phyloP scores from a whole-genome alignment of 2,797 vertebrate genomes.

The Manis crassicaudata region DNA sequence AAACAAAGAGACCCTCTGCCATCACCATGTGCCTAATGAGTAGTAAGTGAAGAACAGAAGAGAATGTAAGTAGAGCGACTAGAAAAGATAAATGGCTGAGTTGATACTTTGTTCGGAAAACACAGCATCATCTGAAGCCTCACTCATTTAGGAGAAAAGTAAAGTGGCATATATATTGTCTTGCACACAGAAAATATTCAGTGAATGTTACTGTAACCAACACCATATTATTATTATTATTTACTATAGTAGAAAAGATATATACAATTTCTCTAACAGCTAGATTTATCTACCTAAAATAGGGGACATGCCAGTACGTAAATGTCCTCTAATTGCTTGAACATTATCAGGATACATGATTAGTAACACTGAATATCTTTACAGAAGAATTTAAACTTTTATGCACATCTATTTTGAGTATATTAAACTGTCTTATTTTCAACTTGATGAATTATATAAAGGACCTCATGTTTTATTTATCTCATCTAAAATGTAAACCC shows the following conservation, averaged over 20 bases:
- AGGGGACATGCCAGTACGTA: background rate
- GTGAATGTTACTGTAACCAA: background rate
- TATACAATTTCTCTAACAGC: background rate
- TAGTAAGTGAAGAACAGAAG: background rate
- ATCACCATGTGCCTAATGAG: background rate
- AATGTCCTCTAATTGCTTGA: background rate
- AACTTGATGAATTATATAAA: slow-evolving; percentile 34
- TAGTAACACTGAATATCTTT: background rate
- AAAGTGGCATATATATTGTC: background rate
- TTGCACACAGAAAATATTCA: background rate
- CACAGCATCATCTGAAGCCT: background rate
- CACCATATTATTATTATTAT: background rate
- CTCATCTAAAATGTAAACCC: slow-evolving; percentile 34
- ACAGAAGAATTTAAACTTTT: slow-evolving; percentile 44
- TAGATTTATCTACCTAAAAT: slow-evolving; percentile 11
- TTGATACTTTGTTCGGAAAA: slow-evolving; percentile 11
- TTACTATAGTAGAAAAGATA: background rate
- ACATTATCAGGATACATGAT: background rate
- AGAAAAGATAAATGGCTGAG: background rate
- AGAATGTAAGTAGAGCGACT: background rate
- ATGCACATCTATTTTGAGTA: background rate
- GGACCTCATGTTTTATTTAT: background rate
- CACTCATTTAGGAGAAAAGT: background rate
- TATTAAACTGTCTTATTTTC: slow-evolving; percentile 3
- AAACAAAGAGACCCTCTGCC: background rate